A percentile compares a stretch with the other conserved stretches of the same genome.
These are phyloP conservation scores for Oplegnathus fasciatus DNA, from an alignment of 2,113 vertebrate species.

Conservation along the genomic window DNA sequence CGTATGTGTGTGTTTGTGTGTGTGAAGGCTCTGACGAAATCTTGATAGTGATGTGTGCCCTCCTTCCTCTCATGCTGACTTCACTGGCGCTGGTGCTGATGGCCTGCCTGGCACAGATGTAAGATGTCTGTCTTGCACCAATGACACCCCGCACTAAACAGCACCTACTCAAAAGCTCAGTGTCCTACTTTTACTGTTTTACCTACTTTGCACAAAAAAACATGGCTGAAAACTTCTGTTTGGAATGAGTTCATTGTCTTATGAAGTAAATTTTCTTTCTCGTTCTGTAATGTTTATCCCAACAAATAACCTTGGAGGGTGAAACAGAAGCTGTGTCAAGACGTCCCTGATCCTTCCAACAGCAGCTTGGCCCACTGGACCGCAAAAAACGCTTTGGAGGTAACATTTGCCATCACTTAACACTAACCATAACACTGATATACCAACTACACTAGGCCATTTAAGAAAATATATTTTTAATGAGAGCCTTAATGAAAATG, in stretches of 20 bases:
- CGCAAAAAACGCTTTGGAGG: conserved; percentile 64
- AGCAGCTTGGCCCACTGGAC: conserved; percentile 81
- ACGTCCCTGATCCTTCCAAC: conserved; percentile 79
- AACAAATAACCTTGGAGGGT: conserved; percentile 47
- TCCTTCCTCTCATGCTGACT: conserved; percentile 40
- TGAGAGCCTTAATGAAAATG: neutral
- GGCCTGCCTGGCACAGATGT: conserved; percentile 53
- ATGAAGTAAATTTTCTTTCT: neutral
- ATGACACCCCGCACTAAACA: neutral
- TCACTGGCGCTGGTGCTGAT: conserved; percentile 49
- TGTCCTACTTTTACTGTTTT: neutral
- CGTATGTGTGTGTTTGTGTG: conserved; percentile 8
- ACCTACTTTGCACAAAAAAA: neutral
- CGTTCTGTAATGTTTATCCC: neutral
- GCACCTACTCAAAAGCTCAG: neutral
- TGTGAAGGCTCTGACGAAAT: conserved; percentile 59
- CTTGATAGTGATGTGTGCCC: neutral
- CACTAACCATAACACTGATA: neutral
- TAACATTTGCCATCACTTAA: conserved; percentile 33
- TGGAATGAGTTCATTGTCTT: neutral
- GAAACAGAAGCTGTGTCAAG: conserved; percentile 65
- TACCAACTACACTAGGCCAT: neutral
- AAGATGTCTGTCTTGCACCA: conserved; percentile 6
- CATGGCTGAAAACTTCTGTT: neutral
- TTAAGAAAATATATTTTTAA: neutral